Conservation (phyloP, 2,113 vertebrate species). For the Lynx canadensis region DNA sequence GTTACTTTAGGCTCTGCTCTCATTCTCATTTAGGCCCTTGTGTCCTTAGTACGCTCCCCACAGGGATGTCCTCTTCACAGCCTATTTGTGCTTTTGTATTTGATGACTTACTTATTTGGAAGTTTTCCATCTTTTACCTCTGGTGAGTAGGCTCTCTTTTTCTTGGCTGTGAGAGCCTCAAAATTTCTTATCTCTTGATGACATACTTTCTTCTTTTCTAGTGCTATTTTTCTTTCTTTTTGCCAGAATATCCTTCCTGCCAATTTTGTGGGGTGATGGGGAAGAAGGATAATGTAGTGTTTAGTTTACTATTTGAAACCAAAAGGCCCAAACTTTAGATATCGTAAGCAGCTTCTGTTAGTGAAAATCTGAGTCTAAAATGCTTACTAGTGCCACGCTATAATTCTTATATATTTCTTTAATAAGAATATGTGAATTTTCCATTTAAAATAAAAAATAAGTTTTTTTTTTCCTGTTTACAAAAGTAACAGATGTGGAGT, state of each 20-base stretch:
- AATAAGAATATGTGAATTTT: not conserved
- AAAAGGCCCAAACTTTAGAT: not conserved
- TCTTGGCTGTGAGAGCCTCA: not conserved
- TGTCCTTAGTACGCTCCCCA: not conserved
- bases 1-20: not conserved
- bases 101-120: not conserved
- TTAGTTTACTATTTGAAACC: not conserved
- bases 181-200: not conserved
- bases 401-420: not conserved
- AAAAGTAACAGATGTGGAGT: not conserved
- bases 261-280: not conserved
- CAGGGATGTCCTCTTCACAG: not conserved
- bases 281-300: not conserved
- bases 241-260: not conserved
- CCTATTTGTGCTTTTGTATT: not conserved
- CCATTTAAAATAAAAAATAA: not conserved
- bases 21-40: not conserved
- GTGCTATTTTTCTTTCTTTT: not conserved
- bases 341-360: not conserved
- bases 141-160: not conserved
- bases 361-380: not conserved
- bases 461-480: not conserved
- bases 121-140: not conserved
- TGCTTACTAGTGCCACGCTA: not conserved
- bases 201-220: not conserved